A percentile compares a stretch with the other conserved stretches of the same genome.
Conservation (phyloP, 2,888 invertebrate species). For the Scotopteryx bipunctaria region DNA sequence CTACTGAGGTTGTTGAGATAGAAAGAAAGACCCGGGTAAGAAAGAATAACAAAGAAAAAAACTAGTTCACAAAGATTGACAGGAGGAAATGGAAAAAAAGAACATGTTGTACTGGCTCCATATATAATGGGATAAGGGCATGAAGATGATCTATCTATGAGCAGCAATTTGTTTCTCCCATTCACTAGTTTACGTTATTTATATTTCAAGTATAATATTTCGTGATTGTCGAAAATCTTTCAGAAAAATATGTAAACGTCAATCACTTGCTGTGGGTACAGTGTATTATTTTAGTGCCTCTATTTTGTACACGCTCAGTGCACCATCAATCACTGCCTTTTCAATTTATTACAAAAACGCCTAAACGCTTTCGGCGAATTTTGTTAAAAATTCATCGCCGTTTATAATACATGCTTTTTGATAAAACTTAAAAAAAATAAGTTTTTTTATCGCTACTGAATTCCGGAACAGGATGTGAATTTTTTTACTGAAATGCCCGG, state of each 20-base stretch:
- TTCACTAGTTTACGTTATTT: too few relatives aligned
- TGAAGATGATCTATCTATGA: too few relatives aligned
- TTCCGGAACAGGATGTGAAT: not conserved
- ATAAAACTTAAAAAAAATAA: not conserved
- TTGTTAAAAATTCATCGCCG: slow-evolving; percentile 41
- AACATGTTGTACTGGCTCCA: too few relatives aligned
- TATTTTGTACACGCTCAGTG: slow-evolving; percentile 44
- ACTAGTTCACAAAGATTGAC: too few relatives aligned
- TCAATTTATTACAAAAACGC: slow-evolving; percentile 64
- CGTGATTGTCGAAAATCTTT: slow-evolving; percentile 30
- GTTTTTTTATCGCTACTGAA: slow-evolving; percentile 4
- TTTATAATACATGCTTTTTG: slow-evolving; percentile 10
- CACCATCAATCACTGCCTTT: slow-evolving; percentile 61
- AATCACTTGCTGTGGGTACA: slow-evolving; percentile 40
- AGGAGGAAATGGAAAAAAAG: too few relatives aligned
- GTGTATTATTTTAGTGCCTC: slow-evolving; percentile 46
- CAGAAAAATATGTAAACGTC: slow-evolving; percentile 40
- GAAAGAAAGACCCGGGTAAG: too few relatives aligned
- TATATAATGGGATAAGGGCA: too few relatives aligned
- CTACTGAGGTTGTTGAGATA: too few relatives aligned
- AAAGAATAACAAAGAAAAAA: too few relatives aligned
- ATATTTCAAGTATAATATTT: slow-evolving; percentile 20
- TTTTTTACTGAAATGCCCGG: slow-evolving; percentile 5
- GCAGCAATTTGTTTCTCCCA: too few relatives aligned
- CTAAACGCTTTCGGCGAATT: slow-evolving; percentile 48